These are phyloP conservation scores for Sebastes iracundus DNA, from an alignment of 2,797 vertebrate species.

Conservation along the genomic window DNA sequence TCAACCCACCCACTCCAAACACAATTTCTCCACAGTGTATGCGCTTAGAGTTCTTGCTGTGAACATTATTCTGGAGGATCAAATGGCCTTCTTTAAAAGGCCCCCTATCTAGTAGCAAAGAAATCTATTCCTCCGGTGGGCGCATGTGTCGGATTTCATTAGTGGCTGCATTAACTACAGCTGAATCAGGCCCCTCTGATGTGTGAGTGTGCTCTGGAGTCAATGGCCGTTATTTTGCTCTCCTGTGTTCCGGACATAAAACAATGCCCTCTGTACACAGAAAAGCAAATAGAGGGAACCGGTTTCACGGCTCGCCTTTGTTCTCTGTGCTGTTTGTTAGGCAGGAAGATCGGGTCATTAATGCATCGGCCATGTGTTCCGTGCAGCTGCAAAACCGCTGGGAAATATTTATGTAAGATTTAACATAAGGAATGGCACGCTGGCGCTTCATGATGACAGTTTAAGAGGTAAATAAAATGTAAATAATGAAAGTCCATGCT, in stretches of 20 bases:
- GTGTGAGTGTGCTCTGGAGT: slow-evolving; percentile 47
- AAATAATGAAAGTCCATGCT: background rate
- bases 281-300: slow-evolving; percentile 56
- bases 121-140: slow-evolving; percentile 63
- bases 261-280: slow-evolving; percentile 61
- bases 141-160: slow-evolving; percentile 70
- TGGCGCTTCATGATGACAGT: background rate
- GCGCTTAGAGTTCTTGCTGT: slow-evolving; percentile 20
- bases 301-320: slow-evolving; percentile 64
- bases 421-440: background rate
- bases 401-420: slow-evolving; percentile 1
- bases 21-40: background rate
- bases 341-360: slow-evolving; percentile 68
- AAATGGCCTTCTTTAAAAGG: slow-evolving; percentile 60
- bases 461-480: background rate
- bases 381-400: slow-evolving; percentile 49
- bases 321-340: slow-evolving; percentile 55
- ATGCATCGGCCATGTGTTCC: slow-evolving; percentile 60
- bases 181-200: slow-evolving; percentile 55
- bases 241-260: slow-evolving; percentile 59
- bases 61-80: slow-evolving; percentile 50
- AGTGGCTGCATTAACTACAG: slow-evolving; percentile 61
- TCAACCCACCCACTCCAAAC: background rate
- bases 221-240: slow-evolving; percentile 66
- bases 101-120: slow-evolving; percentile 46